phyloP scores from a whole-genome alignment of 2,888 invertebrate genomes.

The Limnephilus lunatus region DNA sequence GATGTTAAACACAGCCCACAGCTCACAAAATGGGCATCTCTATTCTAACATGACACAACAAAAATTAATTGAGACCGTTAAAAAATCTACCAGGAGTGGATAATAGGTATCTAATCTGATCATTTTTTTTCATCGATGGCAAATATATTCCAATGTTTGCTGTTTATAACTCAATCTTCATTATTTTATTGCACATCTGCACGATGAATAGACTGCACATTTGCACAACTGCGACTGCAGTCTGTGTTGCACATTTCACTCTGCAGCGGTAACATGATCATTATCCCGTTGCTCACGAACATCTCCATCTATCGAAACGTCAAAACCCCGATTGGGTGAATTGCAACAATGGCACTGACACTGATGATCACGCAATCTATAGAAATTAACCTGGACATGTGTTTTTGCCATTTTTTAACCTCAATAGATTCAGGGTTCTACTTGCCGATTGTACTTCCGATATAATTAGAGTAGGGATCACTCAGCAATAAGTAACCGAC shows the following conservation, averaged over 20 bases:
- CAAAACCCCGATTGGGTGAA: constrained; percentile 21
- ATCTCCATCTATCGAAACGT: constrained; percentile 26
- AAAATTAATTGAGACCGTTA: not conserved
- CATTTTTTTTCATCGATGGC: not conserved
- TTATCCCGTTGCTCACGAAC: not conserved
- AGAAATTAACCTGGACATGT: not conserved
- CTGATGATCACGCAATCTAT: not conserved
- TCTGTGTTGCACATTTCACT: not conserved
- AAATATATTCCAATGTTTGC: not conserved
- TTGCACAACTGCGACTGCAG: not conserved
- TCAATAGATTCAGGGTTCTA: not conserved
- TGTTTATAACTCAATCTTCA: not conserved
- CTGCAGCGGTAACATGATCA: not conserved
- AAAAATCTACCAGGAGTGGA: not conserved
- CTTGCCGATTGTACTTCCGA: not conserved
- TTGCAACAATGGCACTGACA: not conserved
- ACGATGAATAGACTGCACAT: not conserved
- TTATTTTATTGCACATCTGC: constrained; percentile 17
- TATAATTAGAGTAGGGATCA: too few relatives aligned
- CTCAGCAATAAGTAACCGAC: too few relatives aligned
- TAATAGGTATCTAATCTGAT: too few relatives aligned
- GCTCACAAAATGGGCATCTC: not conserved
- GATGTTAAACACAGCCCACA: too few relatives aligned
- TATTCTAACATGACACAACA: not conserved
- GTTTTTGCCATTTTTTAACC: not conserved